Conservation (phyloP, 2,797 vertebrate genomes). For the Acrossocheilus wenchowensis region DNA sequence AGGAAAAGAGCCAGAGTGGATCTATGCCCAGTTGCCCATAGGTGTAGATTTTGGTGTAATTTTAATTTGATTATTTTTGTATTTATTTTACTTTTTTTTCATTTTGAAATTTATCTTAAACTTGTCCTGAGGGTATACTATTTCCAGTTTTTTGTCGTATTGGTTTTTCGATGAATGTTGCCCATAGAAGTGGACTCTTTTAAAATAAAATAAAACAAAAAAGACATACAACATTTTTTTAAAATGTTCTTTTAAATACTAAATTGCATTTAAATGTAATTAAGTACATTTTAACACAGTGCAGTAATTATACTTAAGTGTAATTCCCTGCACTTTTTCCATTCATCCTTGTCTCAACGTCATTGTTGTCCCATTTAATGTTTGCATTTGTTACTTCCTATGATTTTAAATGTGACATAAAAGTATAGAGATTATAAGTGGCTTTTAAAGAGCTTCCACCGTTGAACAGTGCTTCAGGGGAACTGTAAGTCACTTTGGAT, state of each 20-base stretch:
- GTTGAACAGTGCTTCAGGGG: background rate
- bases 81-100: no score
- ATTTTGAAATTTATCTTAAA: background rate
- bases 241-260: background rate
- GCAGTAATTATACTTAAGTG: background rate
- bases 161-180: background rate
- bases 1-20: constrained; percentile 8
- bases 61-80: no score
- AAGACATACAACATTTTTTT: background rate
- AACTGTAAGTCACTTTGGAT: constrained; percentile 4
- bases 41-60: background rate
- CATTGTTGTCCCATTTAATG: background rate
- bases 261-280: background rate
- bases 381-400: background rate
- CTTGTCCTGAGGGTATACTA: background rate
- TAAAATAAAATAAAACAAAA: no score
- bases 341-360: background rate
- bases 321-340: background rate
- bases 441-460: background rate
- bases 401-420: constrained; percentile 16
- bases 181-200: no score
- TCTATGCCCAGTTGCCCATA: constrained; percentile 2
- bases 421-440: background rate
- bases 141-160: background rate
- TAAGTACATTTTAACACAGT: background rate